Conservation (phyloP, 1,140 invertebrate species). For the fruit fly (Drosophila melanogaster) region Release_6_plus_ISO1_MT NT_037436.4:21238001-21238500, state of each 20-base stretch:
- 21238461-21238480: constrained; percentile 68
- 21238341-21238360: constrained; percentile 31
- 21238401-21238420: constrained; percentile 24
- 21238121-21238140: no score
- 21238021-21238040: no score
- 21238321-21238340: constrained; percentile 29
- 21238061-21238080: no score
- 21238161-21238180: neutral
- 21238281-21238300: constrained; percentile 73
- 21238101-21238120: no score
- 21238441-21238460: constrained; percentile 29
- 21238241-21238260: constrained; percentile 20
- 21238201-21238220: neutral
- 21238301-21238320: constrained; percentile 57
- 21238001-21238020: no score
- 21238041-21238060: no score
- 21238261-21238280: constrained; percentile 68
- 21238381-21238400: constrained; percentile 71
- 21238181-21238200: neutral
- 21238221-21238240: neutral
- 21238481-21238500: constrained; percentile 75
- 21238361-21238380: constrained; percentile 77
- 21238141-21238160: neutral
- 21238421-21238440: neutral
- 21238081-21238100: no score